These are phyloP conservation scores for Stegophylla sp. DNA, from an alignment of 2,888 invertebrate species.

Conservation along the genomic window DNA sequence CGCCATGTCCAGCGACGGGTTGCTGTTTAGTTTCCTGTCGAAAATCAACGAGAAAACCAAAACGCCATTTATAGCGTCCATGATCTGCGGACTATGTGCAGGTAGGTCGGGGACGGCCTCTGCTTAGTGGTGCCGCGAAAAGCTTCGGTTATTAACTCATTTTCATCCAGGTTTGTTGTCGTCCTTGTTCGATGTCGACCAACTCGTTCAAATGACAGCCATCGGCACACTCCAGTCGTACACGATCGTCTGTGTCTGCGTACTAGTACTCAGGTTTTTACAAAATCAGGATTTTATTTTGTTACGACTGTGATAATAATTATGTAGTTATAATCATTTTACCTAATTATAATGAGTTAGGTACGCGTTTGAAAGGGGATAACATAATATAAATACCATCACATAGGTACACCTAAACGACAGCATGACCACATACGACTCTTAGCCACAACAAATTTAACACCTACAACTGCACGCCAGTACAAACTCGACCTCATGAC, in stretches of 20 bases:
- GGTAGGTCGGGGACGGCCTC: constrained; percentile 67
- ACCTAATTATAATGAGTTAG: too few relatives aligned
- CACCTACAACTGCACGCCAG: too few relatives aligned
- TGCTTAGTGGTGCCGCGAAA: background rate
- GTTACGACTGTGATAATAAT: too few relatives aligned
- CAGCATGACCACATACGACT: too few relatives aligned
- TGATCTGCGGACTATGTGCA: constrained; percentile 77
- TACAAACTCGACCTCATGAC: too few relatives aligned
- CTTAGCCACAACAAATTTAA: too few relatives aligned
- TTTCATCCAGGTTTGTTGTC: constrained; percentile 76
- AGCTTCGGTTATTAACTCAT: background rate
- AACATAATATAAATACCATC: too few relatives aligned
- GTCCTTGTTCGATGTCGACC: constrained; percentile 83
- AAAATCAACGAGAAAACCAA: constrained; percentile 76
- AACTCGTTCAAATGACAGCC: constrained; percentile 95
- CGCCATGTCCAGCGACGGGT: constrained; percentile 88
- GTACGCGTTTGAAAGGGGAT: too few relatives aligned
- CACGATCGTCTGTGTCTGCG: constrained; percentile 89
- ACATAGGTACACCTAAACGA: too few relatives aligned
- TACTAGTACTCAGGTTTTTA: constrained; percentile 79
- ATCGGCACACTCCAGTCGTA: constrained; percentile 90
- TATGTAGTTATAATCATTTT: too few relatives aligned
- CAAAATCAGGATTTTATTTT: background rate
- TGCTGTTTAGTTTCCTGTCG: constrained; percentile 78
- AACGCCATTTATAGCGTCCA: constrained; percentile 80